Evolutionary conservation across 2,888 invertebrate genomes (phyloP), one percentile per base, ranked within the genome.

Genomic region (Melanophora roralis): DNA sequence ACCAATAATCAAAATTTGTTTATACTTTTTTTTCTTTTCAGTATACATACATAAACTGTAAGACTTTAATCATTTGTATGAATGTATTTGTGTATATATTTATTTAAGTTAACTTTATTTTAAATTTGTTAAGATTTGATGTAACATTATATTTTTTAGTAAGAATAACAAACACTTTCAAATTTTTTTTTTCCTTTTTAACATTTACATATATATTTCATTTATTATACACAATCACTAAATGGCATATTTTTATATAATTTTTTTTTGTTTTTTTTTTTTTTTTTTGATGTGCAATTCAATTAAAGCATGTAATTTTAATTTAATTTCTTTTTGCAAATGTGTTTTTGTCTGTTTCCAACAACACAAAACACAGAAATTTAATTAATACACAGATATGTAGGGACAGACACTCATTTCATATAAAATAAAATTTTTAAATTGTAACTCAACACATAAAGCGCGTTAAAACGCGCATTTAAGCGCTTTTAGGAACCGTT

Each of bases 401-500:
- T 14, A 74, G 21, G 43, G 16, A 59, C 12, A 14, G 0, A 40
- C 16, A 47, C 59, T 11, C 27, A 27, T 27, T 27, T 3, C 4
- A 34, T 23, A 16, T 53, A 72, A 64, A 72, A 45, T 53, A 64
- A 72, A 72, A 72, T 64, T 72, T 55, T 64, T 53, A 72, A 69
- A 69, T 55, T 71, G 34, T 77, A 57, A 71, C 27, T 77, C 43
- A 77, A 71, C 68, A 76, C 51, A 80, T 72, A 76, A 68, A 57
- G 62, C 80, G 80, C 80, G 80, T 72, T 76, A 59, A 76, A 76
- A 76, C 80, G 80, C 80, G 80, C 80, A 69, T 68, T 76, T 76
- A 73, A 68, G 80, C 80, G 80, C 80, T 80, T 68, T 80, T 76
- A 80, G 80, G 80, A 76, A 80, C 80, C 80, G 80, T 80, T 80